phyloP scores from a whole-genome alignment of 2,888 invertebrate species.

The Polylopha cassiicola region DNA sequence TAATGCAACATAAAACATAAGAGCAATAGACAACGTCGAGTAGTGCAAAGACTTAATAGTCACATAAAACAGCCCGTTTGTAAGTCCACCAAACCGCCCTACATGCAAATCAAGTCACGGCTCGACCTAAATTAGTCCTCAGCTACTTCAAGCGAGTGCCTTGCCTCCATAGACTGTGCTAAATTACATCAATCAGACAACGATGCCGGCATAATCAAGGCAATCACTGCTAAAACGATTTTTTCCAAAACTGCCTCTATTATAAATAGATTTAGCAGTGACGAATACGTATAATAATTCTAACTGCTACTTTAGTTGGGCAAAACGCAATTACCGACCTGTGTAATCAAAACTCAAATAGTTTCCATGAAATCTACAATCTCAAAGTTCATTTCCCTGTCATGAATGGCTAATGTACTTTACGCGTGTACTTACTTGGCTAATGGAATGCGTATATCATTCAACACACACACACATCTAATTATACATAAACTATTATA shows the following conservation, averaged over 20 bases:
- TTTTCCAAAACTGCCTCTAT: slow-evolving; percentile 56
- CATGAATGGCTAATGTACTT: slow-evolving; percentile 17
- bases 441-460: too few relatives aligned
- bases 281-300: slow-evolving; percentile 45
- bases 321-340: slow-evolving; percentile 40
- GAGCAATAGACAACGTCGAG: too few relatives aligned
- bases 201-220: slow-evolving; percentile 54
- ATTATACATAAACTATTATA: too few relatives aligned
- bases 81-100: slow-evolving; percentile 48
- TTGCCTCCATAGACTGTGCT: slow-evolving; percentile 44
- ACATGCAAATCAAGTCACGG: slow-evolving; percentile 73
- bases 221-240: slow-evolving; percentile 52
- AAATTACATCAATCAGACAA: slow-evolving; percentile 60
- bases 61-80: slow-evolving; percentile 52
- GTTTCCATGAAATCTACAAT: slow-evolving; percentile 26
- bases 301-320: slow-evolving; percentile 37
- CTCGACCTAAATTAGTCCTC: slow-evolving; percentile 60
- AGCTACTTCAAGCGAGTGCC: slow-evolving; percentile 50
- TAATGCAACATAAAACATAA: too few relatives aligned
- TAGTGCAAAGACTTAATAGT: too few relatives aligned
- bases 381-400: slow-evolving; percentile 19
- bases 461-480: too few relatives aligned
- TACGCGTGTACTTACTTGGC: slow-evolving; percentile 2
- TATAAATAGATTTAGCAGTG: slow-evolving; percentile 68
- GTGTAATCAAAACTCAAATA: slow-evolving; percentile 27